Conservation (phyloP, 2,888 invertebrate species). For the Pseudolycoriella hygida region DNA sequence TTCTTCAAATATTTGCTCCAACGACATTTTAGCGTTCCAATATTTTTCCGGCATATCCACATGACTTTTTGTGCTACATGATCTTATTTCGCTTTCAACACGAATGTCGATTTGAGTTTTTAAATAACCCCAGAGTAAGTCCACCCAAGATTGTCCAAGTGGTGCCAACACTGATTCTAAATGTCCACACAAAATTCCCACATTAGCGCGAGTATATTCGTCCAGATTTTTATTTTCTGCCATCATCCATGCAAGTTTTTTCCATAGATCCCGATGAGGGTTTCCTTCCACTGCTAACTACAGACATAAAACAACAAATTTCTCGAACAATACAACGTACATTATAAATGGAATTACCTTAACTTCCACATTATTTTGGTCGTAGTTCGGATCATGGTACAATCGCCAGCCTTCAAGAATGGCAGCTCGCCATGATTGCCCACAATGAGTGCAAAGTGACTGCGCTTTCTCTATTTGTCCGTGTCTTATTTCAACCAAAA, state of each 20-base stretch:
- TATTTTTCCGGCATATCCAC: slow-evolving; percentile 43
- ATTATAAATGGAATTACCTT: background rate
- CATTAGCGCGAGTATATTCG: slow-evolving; percentile 45
- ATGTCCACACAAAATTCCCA: slow-evolving; percentile 70
- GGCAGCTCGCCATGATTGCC: slow-evolving; percentile 84
- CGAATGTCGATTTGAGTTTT: slow-evolving; percentile 65
- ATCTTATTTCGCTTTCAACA: slow-evolving; percentile 62
- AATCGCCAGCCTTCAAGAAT: slow-evolving; percentile 80
- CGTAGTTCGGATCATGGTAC: slow-evolving; percentile 69
- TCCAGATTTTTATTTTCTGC: slow-evolving; percentile 33
- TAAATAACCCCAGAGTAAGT: slow-evolving; percentile 77
- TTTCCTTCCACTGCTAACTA: slow-evolving; percentile 60
- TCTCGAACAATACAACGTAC: background rate
- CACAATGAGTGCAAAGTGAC: slow-evolving; percentile 64
- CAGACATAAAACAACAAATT: background rate
- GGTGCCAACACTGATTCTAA: slow-evolving; percentile 55
- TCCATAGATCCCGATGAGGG: slow-evolving; percentile 62
- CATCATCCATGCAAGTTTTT: slow-evolving; percentile 50
- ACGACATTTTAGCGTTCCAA: slow-evolving; percentile 48
- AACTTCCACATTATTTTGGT: slow-evolving; percentile 12
- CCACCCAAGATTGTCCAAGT: slow-evolving; percentile 69
- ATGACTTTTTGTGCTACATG: slow-evolving; percentile 36
- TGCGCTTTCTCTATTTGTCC: slow-evolving; percentile 76
- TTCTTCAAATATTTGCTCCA: slow-evolving; percentile 50
- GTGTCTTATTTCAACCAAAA: slow-evolving; percentile 64